Conservation (phyloP, 2,797 vertebrate genomes). For the Sebastes oblongus region DNA sequence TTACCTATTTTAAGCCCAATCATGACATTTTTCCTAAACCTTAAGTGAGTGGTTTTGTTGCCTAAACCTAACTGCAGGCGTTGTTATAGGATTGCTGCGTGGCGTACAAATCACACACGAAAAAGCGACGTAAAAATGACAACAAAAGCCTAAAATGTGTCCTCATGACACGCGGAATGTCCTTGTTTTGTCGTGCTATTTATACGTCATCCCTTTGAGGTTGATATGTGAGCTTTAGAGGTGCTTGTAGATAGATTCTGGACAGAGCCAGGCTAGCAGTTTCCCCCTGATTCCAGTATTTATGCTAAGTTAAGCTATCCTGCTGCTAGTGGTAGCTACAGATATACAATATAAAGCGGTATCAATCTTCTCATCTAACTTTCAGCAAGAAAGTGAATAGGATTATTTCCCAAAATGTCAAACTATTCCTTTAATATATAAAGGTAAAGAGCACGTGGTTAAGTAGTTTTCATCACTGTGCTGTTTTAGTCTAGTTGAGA, state of each 20-base stretch:
- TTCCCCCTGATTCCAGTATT: not conserved
- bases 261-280: not conserved
- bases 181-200: too few relatives aligned
- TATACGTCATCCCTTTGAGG: too few relatives aligned
- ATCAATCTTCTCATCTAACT: not conserved
- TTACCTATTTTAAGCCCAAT: too few relatives aligned
- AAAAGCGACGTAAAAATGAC: too few relatives aligned
- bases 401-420: not conserved
- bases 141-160: too few relatives aligned
- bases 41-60: too few relatives aligned
- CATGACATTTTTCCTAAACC: too few relatives aligned
- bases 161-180: too few relatives aligned
- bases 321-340: not conserved
- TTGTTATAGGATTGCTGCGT: too few relatives aligned
- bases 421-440: not conserved
- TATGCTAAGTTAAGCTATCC: not conserved
- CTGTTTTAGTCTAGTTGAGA: not conserved
- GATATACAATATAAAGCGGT: rapidly evolving
- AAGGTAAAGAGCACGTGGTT: not conserved
- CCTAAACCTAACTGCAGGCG: too few relatives aligned
- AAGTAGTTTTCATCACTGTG: not conserved
- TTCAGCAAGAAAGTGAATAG: not conserved
- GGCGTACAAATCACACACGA: too few relatives aligned
- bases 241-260: not conserved
- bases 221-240: not conserved